phyloP scores from a whole-genome alignment of 2,113 vertebrate genomes.

The Gavialis gangeticus region DNA sequence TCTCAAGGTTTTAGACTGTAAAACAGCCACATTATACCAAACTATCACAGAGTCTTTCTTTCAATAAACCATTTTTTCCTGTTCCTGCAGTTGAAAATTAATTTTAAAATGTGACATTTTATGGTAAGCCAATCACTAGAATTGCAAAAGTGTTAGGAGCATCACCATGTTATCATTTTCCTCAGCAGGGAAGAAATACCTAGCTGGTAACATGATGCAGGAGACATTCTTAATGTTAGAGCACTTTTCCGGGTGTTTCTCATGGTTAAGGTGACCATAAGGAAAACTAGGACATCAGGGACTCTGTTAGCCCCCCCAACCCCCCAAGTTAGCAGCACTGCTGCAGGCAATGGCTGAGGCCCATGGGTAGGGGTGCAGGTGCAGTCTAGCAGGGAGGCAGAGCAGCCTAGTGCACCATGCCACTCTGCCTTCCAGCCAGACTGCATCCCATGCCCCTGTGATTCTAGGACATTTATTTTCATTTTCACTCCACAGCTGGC shows the following conservation, averaged over 20 bases:
- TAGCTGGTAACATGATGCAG: neutral
- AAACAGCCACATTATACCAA: neutral
- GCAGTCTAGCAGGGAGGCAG: too few species aligned
- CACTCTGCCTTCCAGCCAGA: too few species aligned
- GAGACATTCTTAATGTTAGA: neutral
- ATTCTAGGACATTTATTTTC: too few species aligned
- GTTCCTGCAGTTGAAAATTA: neutral
- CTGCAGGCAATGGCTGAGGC: too few species aligned
- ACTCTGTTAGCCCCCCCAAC: too few species aligned
- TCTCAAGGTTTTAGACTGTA: slow-evolving; percentile 17
- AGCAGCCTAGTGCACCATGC: too few species aligned
- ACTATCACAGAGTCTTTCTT: neutral
- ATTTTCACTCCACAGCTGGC: too few species aligned
- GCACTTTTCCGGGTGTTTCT: neutral
- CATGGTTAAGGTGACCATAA: too few species aligned
- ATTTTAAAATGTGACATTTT: neutral
- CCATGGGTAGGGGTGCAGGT: too few species aligned
- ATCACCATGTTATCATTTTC: neutral
- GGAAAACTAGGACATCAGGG: too few species aligned
- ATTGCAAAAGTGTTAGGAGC: neutral
- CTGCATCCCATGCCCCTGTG: too few species aligned
- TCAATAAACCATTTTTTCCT: neutral
- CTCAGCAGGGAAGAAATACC: neutral
- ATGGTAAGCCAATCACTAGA: neutral
- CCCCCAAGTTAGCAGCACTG: too few species aligned